Evolutionary conservation across 2,888 invertebrate species (phyloP), one percentile per base, ranked within the genome.

Genomic region (Pristionchus mayeri): DNA sequence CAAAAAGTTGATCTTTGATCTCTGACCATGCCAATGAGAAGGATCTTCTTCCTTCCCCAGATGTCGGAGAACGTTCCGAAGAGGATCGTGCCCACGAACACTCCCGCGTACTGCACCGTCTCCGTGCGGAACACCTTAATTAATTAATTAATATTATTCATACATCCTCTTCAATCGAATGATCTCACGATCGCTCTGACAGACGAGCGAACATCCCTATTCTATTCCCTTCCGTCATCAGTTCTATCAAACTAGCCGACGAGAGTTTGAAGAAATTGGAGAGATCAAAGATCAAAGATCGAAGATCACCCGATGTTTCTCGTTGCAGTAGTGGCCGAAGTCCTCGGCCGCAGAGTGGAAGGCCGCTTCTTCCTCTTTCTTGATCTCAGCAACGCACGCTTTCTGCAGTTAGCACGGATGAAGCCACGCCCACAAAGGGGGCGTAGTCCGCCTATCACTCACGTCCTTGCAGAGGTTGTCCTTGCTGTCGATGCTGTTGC

Each of bases 31-130:
- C 75, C 75, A 11, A 16, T 16, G 21, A 75, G 40, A 11, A 75
- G 40, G 13, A 75, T n/a, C 21, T 21, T 75, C 75, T 75, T 75
- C 24, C 75, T 27, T 1, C 75, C 75, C 9, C 11, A 75, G 9
- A 75, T 34, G n/a, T 75, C 75, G 16, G 75, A 75, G 21, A 75
- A 44, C 1, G 44, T n/a, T 7, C 75, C 75, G 75, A 75, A 75
- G 40, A 75, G n/a, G 44, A 75, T 75, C 40, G 75, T 75, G 40
- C 75, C 75, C n/a, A 75, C 21, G 75, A 75, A 75, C 4, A 75
- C 75, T 16, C 75, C 75, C 40, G 24, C 16, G 75, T 75, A 75
- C 44, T 75, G 75, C n/a, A 75, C 40, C 13, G 75, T 75, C 75
- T 75, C 75, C 9, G 75, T 75, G n/a, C 75, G 75, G 44, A 75